phyloP scores from a whole-genome alignment of 2,113 vertebrate genomes.

The Passer domesticus region DNA sequence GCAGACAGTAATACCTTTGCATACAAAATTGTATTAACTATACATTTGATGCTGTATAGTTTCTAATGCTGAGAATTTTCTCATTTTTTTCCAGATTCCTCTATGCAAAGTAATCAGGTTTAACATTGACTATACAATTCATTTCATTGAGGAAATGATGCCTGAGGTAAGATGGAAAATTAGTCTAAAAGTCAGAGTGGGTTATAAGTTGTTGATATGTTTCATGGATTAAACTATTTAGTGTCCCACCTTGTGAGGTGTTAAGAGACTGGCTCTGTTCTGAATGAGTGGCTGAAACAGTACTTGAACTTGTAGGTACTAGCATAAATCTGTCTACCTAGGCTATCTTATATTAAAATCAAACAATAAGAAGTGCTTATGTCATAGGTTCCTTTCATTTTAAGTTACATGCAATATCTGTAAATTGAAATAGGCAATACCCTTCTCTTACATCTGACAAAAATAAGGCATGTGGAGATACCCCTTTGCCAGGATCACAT shows the following conservation, averaged over 20 bases:
- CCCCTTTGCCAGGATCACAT: background rate
- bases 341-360: background rate
- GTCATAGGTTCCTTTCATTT: background rate
- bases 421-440: background rate
- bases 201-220: background rate
- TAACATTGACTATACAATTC: constrained; percentile 99
- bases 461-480: background rate
- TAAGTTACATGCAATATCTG: background rate
- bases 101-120: constrained; percentile 98
- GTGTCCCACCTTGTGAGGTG: background rate
- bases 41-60: background rate
- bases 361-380: background rate
- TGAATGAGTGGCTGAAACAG: background rate
- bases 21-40: background rate
- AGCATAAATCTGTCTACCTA: background rate
- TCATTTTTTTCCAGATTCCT: constrained; percentile 85
- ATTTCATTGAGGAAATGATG: constrained; percentile 98
- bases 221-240: constrained; percentile 9
- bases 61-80: constrained; percentile 21
- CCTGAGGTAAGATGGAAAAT: constrained; percentile 88
- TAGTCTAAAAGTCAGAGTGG: constrained; percentile 14
- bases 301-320: background rate
- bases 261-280: background rate
- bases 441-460: background rate
- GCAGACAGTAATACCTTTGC: background rate